phyloP scores from a whole-genome alignment of 2,113 vertebrate genomes.

The Zapus hudsonius region DNA sequence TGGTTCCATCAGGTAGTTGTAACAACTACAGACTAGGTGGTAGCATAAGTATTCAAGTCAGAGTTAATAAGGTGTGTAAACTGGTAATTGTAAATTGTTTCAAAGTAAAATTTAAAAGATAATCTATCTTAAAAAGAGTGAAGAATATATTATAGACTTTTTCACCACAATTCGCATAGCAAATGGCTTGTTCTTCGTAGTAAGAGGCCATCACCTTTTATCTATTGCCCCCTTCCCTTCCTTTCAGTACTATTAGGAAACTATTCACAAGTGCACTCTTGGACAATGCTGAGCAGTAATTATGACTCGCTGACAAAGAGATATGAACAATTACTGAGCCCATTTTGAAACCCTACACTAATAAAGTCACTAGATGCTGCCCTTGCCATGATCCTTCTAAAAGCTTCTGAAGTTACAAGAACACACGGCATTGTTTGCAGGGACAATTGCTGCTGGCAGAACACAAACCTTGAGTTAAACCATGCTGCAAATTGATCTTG shows the following conservation, averaged over 20 bases:
- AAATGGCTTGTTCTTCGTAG: constrained; percentile 77
- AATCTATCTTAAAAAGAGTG: constrained; percentile 81
- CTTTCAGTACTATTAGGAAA: constrained; percentile 86
- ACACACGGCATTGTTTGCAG: constrained; percentile 90
- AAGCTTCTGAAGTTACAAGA: constrained; percentile 92
- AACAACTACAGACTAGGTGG: neutral
- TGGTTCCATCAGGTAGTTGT: constrained; percentile 7
- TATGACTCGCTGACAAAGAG: constrained; percentile 95
- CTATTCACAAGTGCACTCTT: constrained; percentile 86
- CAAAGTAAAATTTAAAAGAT: constrained; percentile 83
- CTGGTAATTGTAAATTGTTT: constrained; percentile 76
- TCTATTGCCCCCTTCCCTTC: constrained; percentile 83
- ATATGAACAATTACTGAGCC: constrained; percentile 93
- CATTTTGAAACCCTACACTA: constrained; percentile 95
- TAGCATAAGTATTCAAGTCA: constrained; percentile 3
- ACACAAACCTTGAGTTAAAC: constrained; percentile 92
- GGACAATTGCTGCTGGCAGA: constrained; percentile 91
- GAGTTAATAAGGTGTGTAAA: constrained; percentile 72
- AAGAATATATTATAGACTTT: constrained; percentile 83
- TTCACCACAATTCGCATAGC: constrained; percentile 82
- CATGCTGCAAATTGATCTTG: constrained; percentile 94
- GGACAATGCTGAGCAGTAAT: constrained; percentile 92
- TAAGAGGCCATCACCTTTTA: constrained; percentile 88
- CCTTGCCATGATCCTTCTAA: constrained; percentile 90
- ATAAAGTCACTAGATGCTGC: constrained; percentile 93